These are phyloP conservation scores for Cheirogaleus medius DNA, from an alignment of 2,113 vertebrate species.

Conservation along the genomic window DNA sequence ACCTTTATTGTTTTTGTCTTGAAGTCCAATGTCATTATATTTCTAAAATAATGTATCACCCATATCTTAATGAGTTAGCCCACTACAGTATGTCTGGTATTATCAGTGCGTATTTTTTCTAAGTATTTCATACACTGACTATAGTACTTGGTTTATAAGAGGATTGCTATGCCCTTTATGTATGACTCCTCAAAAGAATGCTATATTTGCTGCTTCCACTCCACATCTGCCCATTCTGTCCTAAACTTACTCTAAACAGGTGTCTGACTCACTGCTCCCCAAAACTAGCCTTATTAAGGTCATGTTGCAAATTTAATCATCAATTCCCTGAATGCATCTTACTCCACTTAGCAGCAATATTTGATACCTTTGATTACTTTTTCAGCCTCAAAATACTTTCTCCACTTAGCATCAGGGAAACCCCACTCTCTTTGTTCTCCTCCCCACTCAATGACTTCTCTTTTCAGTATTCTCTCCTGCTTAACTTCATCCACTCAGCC, in stretches of 20 bases:
- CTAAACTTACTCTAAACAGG: background rate
- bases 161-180: background rate
- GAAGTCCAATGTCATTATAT: background rate
- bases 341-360: background rate
- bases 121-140: background rate
- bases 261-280: background rate
- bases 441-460: background rate
- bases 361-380: background rate
- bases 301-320: background rate
- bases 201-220: background rate
- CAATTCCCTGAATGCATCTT: background rate
- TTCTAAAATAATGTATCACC: background rate
- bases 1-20: background rate
- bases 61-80: background rate
- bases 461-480: background rate
- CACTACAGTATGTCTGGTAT: no score
- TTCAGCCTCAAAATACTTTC: background rate
- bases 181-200: background rate
- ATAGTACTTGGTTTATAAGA: background rate
- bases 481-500: background rate
- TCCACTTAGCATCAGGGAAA: background rate
- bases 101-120: background rate
- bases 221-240: background rate
- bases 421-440: fast-evolving
- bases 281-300: background rate